Conservation (phyloP, 2,113 vertebrate genomes). For the Rhinopomastus cyanomelas region DNA sequence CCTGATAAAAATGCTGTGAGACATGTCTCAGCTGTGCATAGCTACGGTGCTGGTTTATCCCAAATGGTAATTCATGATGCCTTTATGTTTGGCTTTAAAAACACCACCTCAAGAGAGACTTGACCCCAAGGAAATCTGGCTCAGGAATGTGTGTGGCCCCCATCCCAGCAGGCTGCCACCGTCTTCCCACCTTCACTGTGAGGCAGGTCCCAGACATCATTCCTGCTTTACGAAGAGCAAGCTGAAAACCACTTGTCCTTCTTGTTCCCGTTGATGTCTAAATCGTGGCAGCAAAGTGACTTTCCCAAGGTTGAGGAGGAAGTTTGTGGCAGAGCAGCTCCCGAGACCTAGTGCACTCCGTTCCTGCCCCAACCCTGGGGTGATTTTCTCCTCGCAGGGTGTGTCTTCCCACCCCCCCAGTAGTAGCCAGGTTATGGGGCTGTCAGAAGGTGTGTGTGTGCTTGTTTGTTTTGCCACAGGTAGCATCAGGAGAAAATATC, state of each 20-base stretch:
- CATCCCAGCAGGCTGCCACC: background rate
- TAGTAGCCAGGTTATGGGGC: background rate
- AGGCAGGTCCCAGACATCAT: background rate
- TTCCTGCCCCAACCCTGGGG: background rate
- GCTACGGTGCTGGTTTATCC: conserved; percentile 18
- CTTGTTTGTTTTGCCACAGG: conserved; percentile 44
- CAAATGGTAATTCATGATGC: conserved; percentile 19
- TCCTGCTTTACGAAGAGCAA: background rate
- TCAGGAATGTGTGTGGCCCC: conserved; percentile 42
- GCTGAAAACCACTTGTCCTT: background rate
- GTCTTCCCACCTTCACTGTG: conserved; percentile 3
- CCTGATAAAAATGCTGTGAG: conserved; percentile 33
- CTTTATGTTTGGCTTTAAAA: conserved; percentile 40
- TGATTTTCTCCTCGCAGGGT: background rate
- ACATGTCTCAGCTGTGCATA: background rate
- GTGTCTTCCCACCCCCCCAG: background rate
- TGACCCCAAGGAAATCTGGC: conserved; percentile 61
- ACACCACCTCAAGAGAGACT: conserved; percentile 35
- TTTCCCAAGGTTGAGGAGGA: conserved; percentile 6
- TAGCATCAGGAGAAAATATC: conserved; percentile 51
- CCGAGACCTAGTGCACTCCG: background rate
- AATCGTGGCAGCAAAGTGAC: background rate
- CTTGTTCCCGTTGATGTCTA: background rate
- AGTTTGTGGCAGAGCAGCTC: background rate
- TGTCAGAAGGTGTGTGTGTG: conserved; percentile 6